A percentile compares a stretch with the other conserved stretches of the same genome.
phyloP scores from a whole-genome alignment of 2,113 vertebrate species.

The Sialia sialis region DNA sequence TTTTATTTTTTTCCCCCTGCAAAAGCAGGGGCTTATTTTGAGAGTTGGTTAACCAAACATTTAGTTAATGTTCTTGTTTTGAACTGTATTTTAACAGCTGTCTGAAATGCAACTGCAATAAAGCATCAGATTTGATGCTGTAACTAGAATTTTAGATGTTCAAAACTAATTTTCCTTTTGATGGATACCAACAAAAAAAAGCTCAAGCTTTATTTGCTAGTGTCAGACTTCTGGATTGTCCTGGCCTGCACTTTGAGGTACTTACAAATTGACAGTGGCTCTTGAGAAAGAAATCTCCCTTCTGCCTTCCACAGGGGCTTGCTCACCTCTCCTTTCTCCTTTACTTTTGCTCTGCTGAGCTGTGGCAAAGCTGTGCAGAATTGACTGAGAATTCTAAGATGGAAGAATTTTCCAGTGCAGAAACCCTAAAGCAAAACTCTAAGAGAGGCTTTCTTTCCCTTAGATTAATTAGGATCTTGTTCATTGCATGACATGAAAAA shows the following conservation, averaged over 20 bases:
- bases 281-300: background rate
- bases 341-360: too few relatives aligned
- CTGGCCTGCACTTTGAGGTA: rapidly evolving
- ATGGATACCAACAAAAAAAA: background rate
- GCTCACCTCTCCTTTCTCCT: background rate
- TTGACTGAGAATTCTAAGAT: background rate
- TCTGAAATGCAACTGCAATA: background rate
- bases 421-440: background rate
- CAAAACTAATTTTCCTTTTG: background rate
- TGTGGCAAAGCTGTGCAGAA: background rate
- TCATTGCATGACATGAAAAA: background rate
- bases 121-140: background rate
- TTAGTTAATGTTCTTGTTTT: background rate
- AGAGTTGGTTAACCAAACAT: background rate
- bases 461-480: background rate
- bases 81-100: background rate
- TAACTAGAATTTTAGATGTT: background rate
- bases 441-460: background rate
- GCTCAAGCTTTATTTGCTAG: background rate
- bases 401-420: rapidly evolving
- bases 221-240: rapidly evolving
- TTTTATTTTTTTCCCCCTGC: background rate
- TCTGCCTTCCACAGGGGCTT: background rate
- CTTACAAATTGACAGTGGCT: background rate
- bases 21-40: background rate